Conservation (phyloP, 2,888 invertebrate species). For the Parapristionchus giblindavisi region DNA sequence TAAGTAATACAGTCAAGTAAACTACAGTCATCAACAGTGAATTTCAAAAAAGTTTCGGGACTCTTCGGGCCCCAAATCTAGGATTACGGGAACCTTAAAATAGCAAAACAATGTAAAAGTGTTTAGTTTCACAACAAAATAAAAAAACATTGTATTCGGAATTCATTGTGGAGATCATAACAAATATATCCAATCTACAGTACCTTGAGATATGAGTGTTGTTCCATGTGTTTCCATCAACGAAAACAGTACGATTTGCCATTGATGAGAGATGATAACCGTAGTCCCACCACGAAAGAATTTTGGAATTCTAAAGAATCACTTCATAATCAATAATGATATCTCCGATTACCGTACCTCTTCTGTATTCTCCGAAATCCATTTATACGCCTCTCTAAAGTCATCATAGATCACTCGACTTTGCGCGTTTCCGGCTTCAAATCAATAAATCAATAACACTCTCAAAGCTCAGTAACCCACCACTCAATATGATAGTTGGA, state of each 20-base stretch:
- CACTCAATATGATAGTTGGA: constrained; percentile 81
- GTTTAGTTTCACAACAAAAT: not conserved
- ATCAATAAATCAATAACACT: not conserved
- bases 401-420: constrained; percentile 94
- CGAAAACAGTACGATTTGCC: constrained; percentile 96
- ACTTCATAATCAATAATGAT: not conserved
- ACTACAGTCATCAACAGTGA: too few species aligned
- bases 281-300: constrained; percentile 99
- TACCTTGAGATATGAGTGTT: constrained; percentile 84
- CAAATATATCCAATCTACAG: not conserved
- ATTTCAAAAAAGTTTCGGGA: too few species aligned
- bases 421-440: constrained; percentile 71
- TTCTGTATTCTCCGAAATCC: constrained; percentile 93
- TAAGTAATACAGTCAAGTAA: too few species aligned
- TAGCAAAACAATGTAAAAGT: not conserved
- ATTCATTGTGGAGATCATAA: too few species aligned
- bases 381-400: constrained; percentile 96
- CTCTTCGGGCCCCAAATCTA: too few species aligned
- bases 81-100: too few species aligned
- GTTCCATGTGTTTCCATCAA: constrained; percentile 99
- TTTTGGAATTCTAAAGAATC: constrained; percentile 82
- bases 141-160: not conserved
- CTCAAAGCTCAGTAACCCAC: not conserved
- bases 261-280: constrained; percentile 97
- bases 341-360: constrained; percentile 73